A percentile compares a stretch with the other conserved stretches of the same genome.
Evolutionary conservation across 2,888 invertebrate genomes (phyloP).

Genomic region (Chromoteleia sp.): DNA sequence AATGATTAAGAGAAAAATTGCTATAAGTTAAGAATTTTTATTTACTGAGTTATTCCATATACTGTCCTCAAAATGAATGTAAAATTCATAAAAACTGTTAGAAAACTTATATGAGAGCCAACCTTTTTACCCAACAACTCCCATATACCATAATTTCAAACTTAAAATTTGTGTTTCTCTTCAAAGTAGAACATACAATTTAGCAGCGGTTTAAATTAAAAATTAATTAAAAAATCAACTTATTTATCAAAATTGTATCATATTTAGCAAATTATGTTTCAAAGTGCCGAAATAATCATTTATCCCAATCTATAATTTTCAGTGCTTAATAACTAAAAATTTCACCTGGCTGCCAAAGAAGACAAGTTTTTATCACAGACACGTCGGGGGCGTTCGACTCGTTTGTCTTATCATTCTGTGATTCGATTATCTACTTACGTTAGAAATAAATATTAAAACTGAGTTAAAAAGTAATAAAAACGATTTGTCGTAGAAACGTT

Average conservation of each 20-base stretch:
- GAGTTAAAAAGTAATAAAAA: conserved; percentile 50
- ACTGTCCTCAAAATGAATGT: too few relatives aligned
- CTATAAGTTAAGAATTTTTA: too few relatives aligned
- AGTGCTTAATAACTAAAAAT: conserved; percentile 41
- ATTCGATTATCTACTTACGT: conserved; percentile 45
- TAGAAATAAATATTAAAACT: conserved; percentile 58
- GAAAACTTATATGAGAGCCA: too few relatives aligned
- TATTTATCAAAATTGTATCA: not conserved
- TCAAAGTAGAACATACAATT: too few relatives aligned
- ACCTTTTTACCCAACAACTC: too few relatives aligned
- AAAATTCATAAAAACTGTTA: too few relatives aligned
- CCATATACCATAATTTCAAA: too few relatives aligned
- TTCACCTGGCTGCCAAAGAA: conserved; percentile 55
- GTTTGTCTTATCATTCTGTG: conserved; percentile 41
- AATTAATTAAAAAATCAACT: too few relatives aligned
- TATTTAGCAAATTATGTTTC: not conserved
- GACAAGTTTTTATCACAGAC: conserved; percentile 66
- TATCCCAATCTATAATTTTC: conserved; percentile 12
- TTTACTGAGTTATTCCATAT: too few relatives aligned
- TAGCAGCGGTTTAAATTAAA: too few relatives aligned
- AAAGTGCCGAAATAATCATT: conserved; percentile 10
- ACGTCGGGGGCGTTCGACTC: conserved; percentile 50
- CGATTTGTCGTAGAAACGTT: conserved; percentile 58
- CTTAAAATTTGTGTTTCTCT: too few relatives aligned
- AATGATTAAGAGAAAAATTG: too few relatives aligned